phyloP scores from a whole-genome alignment of 2,797 vertebrate species.

The Hyperoplus lanceolatus region DNA sequence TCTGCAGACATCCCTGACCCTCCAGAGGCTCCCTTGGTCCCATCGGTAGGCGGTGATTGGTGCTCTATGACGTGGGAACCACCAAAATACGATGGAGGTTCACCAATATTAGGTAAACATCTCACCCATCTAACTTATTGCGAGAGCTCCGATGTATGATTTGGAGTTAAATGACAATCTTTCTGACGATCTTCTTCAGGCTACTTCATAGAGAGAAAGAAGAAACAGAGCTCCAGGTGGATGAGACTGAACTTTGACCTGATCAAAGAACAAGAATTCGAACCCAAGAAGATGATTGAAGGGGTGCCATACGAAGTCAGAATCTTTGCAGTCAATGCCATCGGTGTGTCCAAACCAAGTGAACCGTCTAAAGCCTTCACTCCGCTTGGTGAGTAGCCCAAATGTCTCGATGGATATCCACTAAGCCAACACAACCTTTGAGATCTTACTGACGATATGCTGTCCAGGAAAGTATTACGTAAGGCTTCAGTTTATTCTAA shows the following conservation, averaged over 20 bases:
- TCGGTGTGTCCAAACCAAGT: slow-evolving; percentile 96
- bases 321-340: slow-evolving; percentile 95
- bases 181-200: slow-evolving; percentile 78
- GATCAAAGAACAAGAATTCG: slow-evolving; percentile 94
- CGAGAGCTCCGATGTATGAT: background rate
- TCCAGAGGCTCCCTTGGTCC: slow-evolving; percentile 92
- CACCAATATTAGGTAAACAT: slow-evolving; percentile 91
- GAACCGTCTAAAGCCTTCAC: slow-evolving; percentile 96
- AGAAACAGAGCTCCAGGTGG: slow-evolving; percentile 99
- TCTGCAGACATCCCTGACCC: slow-evolving; percentile 94
- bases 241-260: slow-evolving; percentile 99
- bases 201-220: slow-evolving; percentile 98
- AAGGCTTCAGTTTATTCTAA: slow-evolving; percentile 42
- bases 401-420: slow-evolving; percentile 19
- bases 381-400: slow-evolving; percentile 92
- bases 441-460: slow-evolving; percentile 26
- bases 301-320: slow-evolving; percentile 98
- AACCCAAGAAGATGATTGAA: slow-evolving; percentile 99
- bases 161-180: background rate
- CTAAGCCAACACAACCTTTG: slow-evolving; percentile 31
- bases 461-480: slow-evolving; percentile 48
- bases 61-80: slow-evolving; percentile 97
- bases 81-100: slow-evolving; percentile 93
- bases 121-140: background rate
- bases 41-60: slow-evolving; percentile 95